These are phyloP conservation scores for Nymphalis c-album DNA, from an alignment of 2,888 invertebrate genomes.

Conservation along the genomic window DNA sequence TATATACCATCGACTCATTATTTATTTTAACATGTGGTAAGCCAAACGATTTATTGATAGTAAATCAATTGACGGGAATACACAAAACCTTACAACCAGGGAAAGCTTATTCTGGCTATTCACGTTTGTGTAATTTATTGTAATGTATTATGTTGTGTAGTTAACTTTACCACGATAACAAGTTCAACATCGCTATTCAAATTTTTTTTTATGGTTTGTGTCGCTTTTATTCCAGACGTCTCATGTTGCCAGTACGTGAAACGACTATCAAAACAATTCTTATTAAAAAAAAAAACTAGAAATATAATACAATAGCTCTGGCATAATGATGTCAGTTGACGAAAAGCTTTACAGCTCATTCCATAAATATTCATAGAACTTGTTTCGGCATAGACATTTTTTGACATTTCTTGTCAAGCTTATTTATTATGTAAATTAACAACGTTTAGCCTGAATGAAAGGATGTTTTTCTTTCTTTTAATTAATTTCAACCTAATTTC, in stretches of 20 bases:
- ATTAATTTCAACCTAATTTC: neutral
- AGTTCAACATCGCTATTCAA: neutral
- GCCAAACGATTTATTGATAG: no score
- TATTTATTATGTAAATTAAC: conserved; percentile 33
- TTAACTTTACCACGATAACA: no score
- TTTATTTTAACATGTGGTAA: no score
- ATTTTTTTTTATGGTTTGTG: neutral
- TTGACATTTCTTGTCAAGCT: conserved; percentile 30
- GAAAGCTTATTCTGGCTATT: no score
- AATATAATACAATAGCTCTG: conserved; percentile 14
- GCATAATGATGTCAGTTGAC: conserved; percentile 10
- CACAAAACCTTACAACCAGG: no score
- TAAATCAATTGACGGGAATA: no score
- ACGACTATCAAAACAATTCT: neutral
- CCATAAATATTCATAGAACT: conserved; percentile 33
- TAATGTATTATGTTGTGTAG: no score
- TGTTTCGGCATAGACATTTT: conserved; percentile 20
- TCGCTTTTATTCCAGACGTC: neutral
- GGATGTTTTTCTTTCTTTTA: neutral
- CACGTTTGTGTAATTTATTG: no score
- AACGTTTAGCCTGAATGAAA: conserved; percentile 5
- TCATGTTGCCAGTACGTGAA: neutral
- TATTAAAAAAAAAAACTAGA: neutral
- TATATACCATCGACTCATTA: no score
- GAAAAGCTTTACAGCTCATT: conserved; percentile 12